phyloP scores from a whole-genome alignment of 2,113 vertebrate genomes.

The Crotalus helleri region DNA sequence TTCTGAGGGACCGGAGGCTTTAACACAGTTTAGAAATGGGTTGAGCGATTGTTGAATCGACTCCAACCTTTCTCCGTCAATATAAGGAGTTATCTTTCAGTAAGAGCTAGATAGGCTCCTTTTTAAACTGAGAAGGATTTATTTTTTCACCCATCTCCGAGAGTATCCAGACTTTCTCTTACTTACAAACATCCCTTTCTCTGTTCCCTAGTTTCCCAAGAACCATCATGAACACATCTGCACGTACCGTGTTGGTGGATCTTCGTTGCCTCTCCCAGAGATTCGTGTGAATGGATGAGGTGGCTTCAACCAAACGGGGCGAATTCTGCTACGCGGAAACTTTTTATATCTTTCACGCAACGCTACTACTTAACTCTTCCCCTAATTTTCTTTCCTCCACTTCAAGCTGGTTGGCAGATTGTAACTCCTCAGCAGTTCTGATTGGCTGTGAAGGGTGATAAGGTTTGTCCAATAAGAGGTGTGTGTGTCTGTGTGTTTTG shows the following conservation, averaged over 20 bases:
- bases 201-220: background rate
- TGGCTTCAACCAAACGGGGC: constrained; percentile 43
- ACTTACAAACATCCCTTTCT: background rate
- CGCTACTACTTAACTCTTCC: background rate
- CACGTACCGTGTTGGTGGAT: constrained; percentile 53
- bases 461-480: constrained; percentile 14
- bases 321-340: background rate
- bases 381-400: constrained; percentile 34
- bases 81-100: background rate
- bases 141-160: background rate
- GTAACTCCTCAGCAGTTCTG: constrained; percentile 19
- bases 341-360: constrained; percentile 63
- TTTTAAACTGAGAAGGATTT: background rate
- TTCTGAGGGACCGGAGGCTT: background rate
- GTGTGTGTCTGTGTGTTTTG: background rate
- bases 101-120: background rate
- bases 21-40: background rate
- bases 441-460: constrained; percentile 56
- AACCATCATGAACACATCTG: background rate
- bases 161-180: too few species aligned
- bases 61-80: background rate
- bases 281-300: constrained; percentile 18
- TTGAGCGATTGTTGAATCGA: background rate
- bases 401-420: constrained; percentile 33
- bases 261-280: constrained; percentile 20